Base-by-base conservation (phyloP, 2,113 vertebrate genomes). In the Corydoras maculifer region DNA sequence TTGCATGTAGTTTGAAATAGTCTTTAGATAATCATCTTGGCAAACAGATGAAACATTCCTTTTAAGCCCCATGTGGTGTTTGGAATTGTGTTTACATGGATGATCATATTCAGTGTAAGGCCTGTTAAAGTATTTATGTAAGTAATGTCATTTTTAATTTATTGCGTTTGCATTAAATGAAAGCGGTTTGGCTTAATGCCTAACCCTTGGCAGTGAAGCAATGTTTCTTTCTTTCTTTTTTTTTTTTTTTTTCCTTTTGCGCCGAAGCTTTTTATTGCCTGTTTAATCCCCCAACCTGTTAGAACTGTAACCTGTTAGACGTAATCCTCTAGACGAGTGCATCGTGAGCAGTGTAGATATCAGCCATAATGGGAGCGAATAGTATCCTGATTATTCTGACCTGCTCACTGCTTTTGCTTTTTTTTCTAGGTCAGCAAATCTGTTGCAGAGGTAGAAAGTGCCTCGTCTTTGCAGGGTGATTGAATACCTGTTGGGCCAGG, bases 351-450 rank as follows among this genome's bases (percentile, higher is more conserved):
- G 78, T 86, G 83, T 82, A 86, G 87, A 87, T 84, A 86, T 58
- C 2, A 78, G 82, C 76, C 76, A 70, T 84, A 78, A 86, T 83
- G 77, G 79, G 82, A 77, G 74, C 79, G 82, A 80, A 84, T 79
- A 76, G 82, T 87, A 83, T 87, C 84, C 86, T 88, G 83, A 88
- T 86, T 84, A 82, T 82, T 79, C 77, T 81, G 80, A 84, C 80
- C 79, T 77, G 80, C 78, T 75, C 78, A 72, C 63, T 70, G 64
- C 76, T 74, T 75, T 82, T 79, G 50, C 79, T 85, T 69, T 67
- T 57, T 67, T 57, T 79, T 80, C 73, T 84, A 77, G 82, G 79
- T 88, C 85, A 86, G 86, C 87, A 81, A 80, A 76, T 87, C 84
- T 82, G 72, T 76, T 77, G 70, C 78, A 74, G 75, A 72, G 80